Conservation (phyloP, 92 coral and sea anemone genomes). For the Meandrina meandrites region DNA sequence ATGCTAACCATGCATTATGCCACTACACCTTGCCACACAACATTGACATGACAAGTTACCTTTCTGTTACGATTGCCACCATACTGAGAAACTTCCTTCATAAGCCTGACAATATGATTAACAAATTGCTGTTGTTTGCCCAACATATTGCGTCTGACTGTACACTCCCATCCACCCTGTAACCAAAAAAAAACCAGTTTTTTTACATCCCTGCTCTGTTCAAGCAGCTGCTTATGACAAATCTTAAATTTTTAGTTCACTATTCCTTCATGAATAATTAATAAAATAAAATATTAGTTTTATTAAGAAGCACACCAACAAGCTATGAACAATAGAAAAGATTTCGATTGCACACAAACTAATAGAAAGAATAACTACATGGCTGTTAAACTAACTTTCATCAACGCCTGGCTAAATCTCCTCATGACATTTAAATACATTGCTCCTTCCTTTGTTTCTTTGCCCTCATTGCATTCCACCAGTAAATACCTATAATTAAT, state of each 20-base stretch:
- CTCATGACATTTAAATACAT: slow-evolving; percentile 89
- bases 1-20: neutral
- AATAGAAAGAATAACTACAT: too few species aligned
- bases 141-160: slow-evolving; percentile 92
- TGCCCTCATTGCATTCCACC: slow-evolving; percentile 94
- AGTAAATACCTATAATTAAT: slow-evolving; percentile 74
- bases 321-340: too few species aligned
- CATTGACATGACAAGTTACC: slow-evolving; percentile 51
- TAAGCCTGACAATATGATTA: slow-evolving; percentile 64
- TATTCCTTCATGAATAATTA: too few species aligned
- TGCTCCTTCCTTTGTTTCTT: slow-evolving; percentile 72
- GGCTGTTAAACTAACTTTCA: slow-evolving; percentile 63
- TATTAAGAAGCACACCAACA: too few species aligned
- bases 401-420: slow-evolving; percentile 79
- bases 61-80: slow-evolving; percentile 88
- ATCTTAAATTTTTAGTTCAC: too few species aligned
- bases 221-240: too few species aligned
- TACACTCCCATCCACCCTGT: slow-evolving; percentile 90
- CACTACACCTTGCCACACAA: neutral
- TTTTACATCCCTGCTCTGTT: neutral
- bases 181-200: neutral
- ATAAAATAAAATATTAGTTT: too few species aligned
- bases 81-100: slow-evolving; percentile 93
- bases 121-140: slow-evolving; percentile 87
- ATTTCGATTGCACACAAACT: too few species aligned